Conservation (phyloP, 2,888 invertebrate species). For the Bombylius discolor region DNA sequence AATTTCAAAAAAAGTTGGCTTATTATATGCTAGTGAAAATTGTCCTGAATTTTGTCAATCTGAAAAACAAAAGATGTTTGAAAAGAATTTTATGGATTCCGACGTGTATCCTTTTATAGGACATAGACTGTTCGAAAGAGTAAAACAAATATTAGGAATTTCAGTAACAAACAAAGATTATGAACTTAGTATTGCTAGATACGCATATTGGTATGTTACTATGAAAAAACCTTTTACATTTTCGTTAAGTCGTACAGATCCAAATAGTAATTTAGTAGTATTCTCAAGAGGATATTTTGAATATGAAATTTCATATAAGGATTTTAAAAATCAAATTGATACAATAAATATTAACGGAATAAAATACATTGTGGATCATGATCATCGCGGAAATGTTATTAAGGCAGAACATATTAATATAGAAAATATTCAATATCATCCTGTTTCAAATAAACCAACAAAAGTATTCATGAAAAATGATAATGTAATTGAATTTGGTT, state of each 20-base stretch:
- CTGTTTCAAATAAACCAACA: constrained; percentile 9
- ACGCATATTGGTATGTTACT: too few species aligned
- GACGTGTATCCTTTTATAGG: too few species aligned
- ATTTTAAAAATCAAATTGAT: neutral
- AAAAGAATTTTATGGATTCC: too few species aligned
- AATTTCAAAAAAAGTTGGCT: too few species aligned
- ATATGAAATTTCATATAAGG: neutral
- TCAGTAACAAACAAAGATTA: too few species aligned
- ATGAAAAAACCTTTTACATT: too few species aligned
- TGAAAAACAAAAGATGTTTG: too few species aligned
- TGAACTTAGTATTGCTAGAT: too few species aligned
- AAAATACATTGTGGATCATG: constrained; percentile 8
- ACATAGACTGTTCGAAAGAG: too few species aligned
- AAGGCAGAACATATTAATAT: constrained; percentile 15
- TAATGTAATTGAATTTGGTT: constrained; percentile 1
- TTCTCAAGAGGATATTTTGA: neutral
- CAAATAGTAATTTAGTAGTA: neutral
- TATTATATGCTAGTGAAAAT: too few species aligned
- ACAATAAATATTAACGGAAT: neutral
- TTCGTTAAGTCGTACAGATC: neutral
- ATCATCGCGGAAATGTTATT: constrained; percentile 14
- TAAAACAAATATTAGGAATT: too few species aligned
- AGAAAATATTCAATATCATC: constrained; percentile 14
- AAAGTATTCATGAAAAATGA: constrained; percentile 2
- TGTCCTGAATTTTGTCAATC: too few species aligned